Evolutionary conservation across 1,140 invertebrate species (phyloP).

Genomic region (Lasaia peninsularis): DNA sequence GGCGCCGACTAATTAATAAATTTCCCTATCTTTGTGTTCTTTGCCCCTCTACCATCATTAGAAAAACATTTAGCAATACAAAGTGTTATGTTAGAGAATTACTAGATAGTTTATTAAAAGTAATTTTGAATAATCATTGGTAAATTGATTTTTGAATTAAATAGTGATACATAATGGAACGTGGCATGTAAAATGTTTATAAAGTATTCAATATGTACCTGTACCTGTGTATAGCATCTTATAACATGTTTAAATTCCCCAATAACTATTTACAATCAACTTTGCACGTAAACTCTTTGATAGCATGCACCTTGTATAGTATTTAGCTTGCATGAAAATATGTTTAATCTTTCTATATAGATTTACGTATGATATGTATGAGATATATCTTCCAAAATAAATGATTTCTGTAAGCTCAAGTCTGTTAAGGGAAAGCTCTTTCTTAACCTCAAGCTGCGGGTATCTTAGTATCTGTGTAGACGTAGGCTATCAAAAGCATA

Average conservation of each 20-base stretch:
- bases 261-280: conserved; percentile 10
- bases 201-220: neutral
- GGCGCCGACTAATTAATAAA: too few relatives aligned
- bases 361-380: conserved; percentile 46
- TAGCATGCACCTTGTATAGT: conserved; percentile 66
- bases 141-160: neutral
- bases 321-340: conserved; percentile 72
- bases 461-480: neutral
- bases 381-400: conserved; percentile 75
- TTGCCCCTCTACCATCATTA: too few relatives aligned
- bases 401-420: conserved; percentile 48
- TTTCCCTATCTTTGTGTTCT: too few relatives aligned
- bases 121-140: conserved; percentile 16
- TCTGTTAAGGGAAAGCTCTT: neutral
- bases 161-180: neutral
- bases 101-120: too few relatives aligned
- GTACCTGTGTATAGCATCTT: neutral
- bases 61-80: too few relatives aligned
- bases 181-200: neutral
- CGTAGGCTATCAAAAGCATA: neutral
- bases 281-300: conserved; percentile 30
- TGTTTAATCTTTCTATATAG: conserved; percentile 39
- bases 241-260: neutral
- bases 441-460: neutral
- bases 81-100: too few relatives aligned